Base-by-base conservation (phyloP, 23 tunicate genomes). In the Trididemnum clinides region DNA sequence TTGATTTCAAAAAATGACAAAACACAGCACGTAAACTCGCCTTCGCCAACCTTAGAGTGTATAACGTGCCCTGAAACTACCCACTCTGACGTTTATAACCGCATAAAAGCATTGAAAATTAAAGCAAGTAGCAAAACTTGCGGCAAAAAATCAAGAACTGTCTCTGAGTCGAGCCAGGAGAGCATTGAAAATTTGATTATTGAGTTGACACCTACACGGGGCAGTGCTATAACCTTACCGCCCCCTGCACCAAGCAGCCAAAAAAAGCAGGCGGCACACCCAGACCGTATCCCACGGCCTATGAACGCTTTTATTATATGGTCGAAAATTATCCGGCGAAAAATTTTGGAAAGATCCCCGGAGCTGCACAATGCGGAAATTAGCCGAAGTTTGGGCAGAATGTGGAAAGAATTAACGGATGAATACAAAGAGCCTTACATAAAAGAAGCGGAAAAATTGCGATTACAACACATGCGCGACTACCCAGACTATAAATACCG, bases 291-390 rank as follows among this genome's bases (percentile, higher is more conserved):
- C 75, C 81, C 75, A 51, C 85, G 97, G 26, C 97, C 97, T 54
- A 79, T 92, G 91, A 92, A 92, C 82, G 97, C 91, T 10, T 92
- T 92, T 77, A 92, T 92, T 91, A 87, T 92, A 27, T 92, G 97
- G 97, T 92, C 97, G 57, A 85, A 92, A 38, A 92, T 92, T 75
- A 74, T 88, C 49, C 85, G 97, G n/a, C 75, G 91, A 22, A 87
- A 87, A 74, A 87, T 92, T 30, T 87, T 90, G 57, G 88, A 77
- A 3, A 33, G 26, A 37, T 59, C 88, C 29, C 97, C 97, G 10
- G 86, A 87, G 0, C 71, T 92, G n/a, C 97, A 92, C 82, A 92
- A 92, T 66, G 97, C 97, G 26, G 90, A 82, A 38, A 87, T 92
- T 75, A 92, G 97, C 66, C 39, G 90, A 23, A 82, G 88, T 32